Evolutionary conservation across 2,888 invertebrate species (phyloP).

Genomic region (Caenorhabditis macrosperma): DNA sequence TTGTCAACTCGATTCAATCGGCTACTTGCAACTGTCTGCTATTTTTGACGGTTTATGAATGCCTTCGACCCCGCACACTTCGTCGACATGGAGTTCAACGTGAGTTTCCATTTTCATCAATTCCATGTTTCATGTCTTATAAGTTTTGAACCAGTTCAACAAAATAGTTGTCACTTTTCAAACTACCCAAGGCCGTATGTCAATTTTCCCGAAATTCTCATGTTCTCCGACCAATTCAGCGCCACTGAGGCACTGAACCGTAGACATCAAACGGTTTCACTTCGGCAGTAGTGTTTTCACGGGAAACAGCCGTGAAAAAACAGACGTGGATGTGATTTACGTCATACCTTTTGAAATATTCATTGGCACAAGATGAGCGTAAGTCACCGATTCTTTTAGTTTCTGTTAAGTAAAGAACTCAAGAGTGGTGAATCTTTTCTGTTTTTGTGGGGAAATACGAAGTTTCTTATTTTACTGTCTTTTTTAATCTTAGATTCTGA

Average conservation of each 20-base stretch:
- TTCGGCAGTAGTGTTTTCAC: no score
- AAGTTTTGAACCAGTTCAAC: no score
- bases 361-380: constrained; percentile 7
- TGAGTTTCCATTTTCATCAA: constrained; percentile 20
- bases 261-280: constrained; percentile 38
- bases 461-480: no score
- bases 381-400: neutral
- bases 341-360: neutral
- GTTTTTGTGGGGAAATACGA: no score
- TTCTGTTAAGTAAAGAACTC: no score
- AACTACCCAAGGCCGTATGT: constrained; percentile 34
- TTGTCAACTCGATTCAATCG: constrained; percentile 25
- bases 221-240: constrained; percentile 25
- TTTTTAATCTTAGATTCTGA: no score
- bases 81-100: constrained; percentile 53
- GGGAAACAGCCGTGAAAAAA: neutral
- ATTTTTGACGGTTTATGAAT: constrained; percentile 38
- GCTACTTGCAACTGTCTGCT: neutral
- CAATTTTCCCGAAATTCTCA: constrained; percentile 15
- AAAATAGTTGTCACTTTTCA: constrained; percentile 5
- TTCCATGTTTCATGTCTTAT: no score
- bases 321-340: no score
- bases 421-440: no score
- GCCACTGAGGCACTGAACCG: constrained; percentile 39
- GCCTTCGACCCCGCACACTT: constrained; percentile 49